Evolutionary conservation across 2,113 vertebrate genomes (phyloP).

Genomic region (Tenrec ecaudatus): DNA sequence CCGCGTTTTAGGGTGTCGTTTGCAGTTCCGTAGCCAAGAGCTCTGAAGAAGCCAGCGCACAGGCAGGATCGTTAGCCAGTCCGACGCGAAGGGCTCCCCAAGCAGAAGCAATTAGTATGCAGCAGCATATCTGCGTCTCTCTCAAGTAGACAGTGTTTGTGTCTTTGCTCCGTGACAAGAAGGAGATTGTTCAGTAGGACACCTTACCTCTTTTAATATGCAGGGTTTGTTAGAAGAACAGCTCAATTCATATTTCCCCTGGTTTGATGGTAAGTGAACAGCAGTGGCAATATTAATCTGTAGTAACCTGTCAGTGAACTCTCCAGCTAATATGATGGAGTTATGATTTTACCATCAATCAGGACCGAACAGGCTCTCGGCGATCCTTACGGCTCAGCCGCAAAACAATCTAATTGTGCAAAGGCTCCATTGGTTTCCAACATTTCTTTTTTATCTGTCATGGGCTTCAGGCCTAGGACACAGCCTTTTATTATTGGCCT

Average conservation of each 20-base stretch:
- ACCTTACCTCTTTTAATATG: slow-evolving; percentile 86
- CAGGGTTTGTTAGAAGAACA: slow-evolving; percentile 88
- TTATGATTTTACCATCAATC: slow-evolving; percentile 99
- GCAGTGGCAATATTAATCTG: slow-evolving; percentile 94
- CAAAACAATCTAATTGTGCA: slow-evolving; percentile 97
- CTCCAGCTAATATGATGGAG: slow-evolving; percentile 96
- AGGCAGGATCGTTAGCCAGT: slow-evolving; percentile 68
- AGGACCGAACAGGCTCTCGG: slow-evolving; percentile 91
- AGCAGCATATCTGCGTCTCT: slow-evolving; percentile 73
- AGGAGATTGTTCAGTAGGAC: slow-evolving; percentile 83
- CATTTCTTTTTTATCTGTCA: slow-evolving; percentile 95
- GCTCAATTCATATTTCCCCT: slow-evolving; percentile 90
- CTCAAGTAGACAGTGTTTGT: slow-evolving; percentile 85
- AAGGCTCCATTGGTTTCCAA: slow-evolving; percentile 97
- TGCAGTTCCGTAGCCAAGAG: slow-evolving; percentile 72
- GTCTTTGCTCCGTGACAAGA: slow-evolving; percentile 80
- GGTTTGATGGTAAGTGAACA: slow-evolving; percentile 94
- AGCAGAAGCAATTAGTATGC: slow-evolving; percentile 82
- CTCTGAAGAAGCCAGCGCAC: slow-evolving; percentile 72
- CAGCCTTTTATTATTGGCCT: slow-evolving; percentile 93
- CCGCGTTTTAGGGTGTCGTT: slow-evolving; percentile 68
- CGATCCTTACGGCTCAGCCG: slow-evolving; percentile 95
- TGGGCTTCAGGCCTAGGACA: slow-evolving; percentile 90
- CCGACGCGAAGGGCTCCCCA: slow-evolving; percentile 60
- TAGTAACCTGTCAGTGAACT: slow-evolving; percentile 98